These are phyloP conservation scores for Psittacara wagleri DNA, from an alignment of 2,113 vertebrate species.

Conservation along the genomic window DNA sequence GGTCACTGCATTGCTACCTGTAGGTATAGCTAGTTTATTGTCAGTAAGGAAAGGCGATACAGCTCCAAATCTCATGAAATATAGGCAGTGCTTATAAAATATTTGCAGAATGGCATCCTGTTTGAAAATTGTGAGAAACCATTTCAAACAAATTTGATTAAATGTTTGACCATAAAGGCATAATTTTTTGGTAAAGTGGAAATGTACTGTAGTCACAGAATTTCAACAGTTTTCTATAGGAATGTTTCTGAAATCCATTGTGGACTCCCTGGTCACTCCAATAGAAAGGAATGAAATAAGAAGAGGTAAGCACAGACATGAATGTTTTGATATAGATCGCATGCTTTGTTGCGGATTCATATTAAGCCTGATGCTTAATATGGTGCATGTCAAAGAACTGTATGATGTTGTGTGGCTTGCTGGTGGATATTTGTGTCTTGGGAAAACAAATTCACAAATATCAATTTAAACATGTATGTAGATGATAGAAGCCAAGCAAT, in stretches of 20 bases:
- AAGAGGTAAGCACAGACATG: background rate
- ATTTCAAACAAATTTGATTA: background rate
- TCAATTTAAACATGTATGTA: background rate
- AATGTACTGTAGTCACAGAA: background rate
- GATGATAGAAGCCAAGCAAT: background rate
- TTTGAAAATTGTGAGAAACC: background rate
- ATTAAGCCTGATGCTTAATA: background rate
- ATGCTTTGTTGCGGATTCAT: background rate
- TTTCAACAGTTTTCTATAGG: background rate
- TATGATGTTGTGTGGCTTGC: rapidly evolving
- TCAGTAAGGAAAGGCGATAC: background rate
- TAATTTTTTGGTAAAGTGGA: background rate
- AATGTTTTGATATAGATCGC: background rate
- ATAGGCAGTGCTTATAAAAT: background rate
- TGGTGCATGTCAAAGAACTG: background rate
- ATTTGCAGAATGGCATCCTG: background rate
- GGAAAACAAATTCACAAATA: background rate
- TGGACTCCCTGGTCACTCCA: background rate
- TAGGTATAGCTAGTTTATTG: background rate
- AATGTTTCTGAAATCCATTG: background rate
- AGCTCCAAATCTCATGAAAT: background rate
- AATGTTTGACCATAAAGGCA: background rate
- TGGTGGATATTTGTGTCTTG: background rate
- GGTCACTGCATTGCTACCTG: background rate
- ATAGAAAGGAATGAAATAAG: background rate